Evolutionary conservation across 2,797 vertebrate species (phyloP), one percentile per base, ranked within the genome.

Genomic region (Linurgus olivaceus): DNA sequence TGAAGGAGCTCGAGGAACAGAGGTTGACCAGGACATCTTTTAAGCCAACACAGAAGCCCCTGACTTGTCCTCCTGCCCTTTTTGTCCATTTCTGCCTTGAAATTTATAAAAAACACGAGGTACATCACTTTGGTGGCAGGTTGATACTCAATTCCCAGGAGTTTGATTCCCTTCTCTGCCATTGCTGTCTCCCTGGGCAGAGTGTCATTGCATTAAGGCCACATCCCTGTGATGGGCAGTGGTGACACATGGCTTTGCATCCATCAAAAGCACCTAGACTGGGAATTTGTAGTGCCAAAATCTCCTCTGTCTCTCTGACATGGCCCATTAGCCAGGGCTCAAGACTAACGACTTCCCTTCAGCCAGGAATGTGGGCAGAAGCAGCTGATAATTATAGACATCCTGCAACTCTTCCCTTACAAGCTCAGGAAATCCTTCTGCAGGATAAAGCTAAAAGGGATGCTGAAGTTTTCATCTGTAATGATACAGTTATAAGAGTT

Each of bases 231-330:
- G 40, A 52, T 16, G 26, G 62, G 12, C 50, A 28, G 66, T 8
- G 44, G 47, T 2, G 3, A 65, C 79, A 62, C 3, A 6, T 23
- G 5, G 18, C 14, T 83, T 55, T 33, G 33, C 17, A 59, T 23
- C 23, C 35, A 38, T 25, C 54, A 19, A 25, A 67, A 78, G 24
- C n/a, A 44, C 0, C 0, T 0, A 42, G 38, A 11, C 19, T 51
- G 5, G 2, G 17, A 29, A 28, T 57, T 73, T 17, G 4, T 3
- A 24, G 35, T 24, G 52, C 42, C 57, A 57, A 47, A 70, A 80
- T 16, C 74, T 78, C 17, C 45, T 68, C 47, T 54, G n/a, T 48
- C 11, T 90, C n/a, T 73, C 55, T 10, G 66, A 15, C 25, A 23
- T 0, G 15, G 31, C 7, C 59, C 58, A 44, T 91, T 78, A 94